Evolutionary conservation across 1,140 invertebrate species (phyloP).

Genomic region (Drosophila melanica): DNA sequence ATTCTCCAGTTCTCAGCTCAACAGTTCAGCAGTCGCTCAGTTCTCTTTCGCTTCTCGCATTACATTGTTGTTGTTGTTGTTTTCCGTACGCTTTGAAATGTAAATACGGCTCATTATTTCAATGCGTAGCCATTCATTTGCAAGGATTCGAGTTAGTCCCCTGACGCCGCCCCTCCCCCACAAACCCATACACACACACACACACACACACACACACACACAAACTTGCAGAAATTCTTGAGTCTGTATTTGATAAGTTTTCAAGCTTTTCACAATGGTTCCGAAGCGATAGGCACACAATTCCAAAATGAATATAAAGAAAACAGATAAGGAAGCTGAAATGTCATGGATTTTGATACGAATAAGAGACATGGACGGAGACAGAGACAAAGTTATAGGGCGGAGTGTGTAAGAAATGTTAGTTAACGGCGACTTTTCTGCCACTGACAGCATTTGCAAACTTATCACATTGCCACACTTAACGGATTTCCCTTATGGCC

Average conservation of each 20-base stretch:
- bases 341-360: slow-evolving; percentile 2
- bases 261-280: slow-evolving; percentile 12
- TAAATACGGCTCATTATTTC: slow-evolving; percentile 83
- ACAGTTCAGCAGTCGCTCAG: neutral
- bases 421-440: too few species aligned
- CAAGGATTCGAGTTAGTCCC: slow-evolving; percentile 48
- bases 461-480: too few species aligned
- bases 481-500: too few species aligned
- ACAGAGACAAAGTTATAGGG: neutral
- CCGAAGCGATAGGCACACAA: slow-evolving; percentile 19
- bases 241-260: slow-evolving; percentile 1
- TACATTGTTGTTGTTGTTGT: slow-evolving; percentile 24
- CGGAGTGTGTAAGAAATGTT: too few species aligned
- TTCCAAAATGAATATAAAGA: slow-evolving; percentile 14
- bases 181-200: neutral
- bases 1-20: neutral
- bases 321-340: slow-evolving; percentile 3
- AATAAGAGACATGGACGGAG: neutral
- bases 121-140: slow-evolving; percentile 75
- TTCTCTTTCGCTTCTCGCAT: slow-evolving; percentile 1
- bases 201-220: neutral
- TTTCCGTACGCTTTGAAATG: slow-evolving; percentile 70
- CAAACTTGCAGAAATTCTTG: neutral
- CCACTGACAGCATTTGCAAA: too few species aligned
- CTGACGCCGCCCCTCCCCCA: neutral